phyloP scores from a whole-genome alignment of 1,140 invertebrate species.

The Brachionus sp. region DNA sequence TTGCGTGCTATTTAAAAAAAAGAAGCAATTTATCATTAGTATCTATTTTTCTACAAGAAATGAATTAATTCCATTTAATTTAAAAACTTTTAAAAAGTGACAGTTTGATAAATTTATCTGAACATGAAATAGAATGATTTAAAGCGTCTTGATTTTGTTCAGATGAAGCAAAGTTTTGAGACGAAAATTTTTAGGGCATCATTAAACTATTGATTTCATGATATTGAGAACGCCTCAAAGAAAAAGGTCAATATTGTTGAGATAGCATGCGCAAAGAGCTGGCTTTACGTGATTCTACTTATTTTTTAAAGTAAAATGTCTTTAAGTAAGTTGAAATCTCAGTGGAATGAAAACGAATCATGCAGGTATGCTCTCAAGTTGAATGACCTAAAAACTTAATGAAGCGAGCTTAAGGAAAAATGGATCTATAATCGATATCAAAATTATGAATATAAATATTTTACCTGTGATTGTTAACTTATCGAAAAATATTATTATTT shows the following conservation, averaged over 20 bases:
- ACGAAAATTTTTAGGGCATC: background rate
- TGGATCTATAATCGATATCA: background rate
- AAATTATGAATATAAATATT: slow-evolving; percentile 7
- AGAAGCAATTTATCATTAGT: too few species aligned
- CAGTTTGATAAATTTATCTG: background rate
- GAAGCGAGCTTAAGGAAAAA: background rate
- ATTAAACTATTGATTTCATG: background rate
- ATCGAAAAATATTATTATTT: background rate
- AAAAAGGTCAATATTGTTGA: slow-evolving; percentile 1
- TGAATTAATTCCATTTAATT: too few species aligned
- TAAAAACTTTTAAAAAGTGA: background rate
- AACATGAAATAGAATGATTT: background rate
- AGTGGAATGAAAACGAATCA: background rate
- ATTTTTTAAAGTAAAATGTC: background rate
- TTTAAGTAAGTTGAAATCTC: background rate
- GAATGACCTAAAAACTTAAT: slow-evolving; percentile 12
- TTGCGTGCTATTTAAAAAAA: background rate
- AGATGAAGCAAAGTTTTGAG: background rate
- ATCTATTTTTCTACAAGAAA: too few species aligned
- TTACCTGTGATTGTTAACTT: background rate
- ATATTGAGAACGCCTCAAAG: background rate
- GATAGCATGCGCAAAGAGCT: background rate
- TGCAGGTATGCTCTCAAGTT: background rate
- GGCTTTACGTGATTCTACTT: background rate
- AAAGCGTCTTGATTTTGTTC: background rate